phyloP scores from a whole-genome alignment of 2,888 invertebrate genomes.

The Ormyrus nitidulus region DNA sequence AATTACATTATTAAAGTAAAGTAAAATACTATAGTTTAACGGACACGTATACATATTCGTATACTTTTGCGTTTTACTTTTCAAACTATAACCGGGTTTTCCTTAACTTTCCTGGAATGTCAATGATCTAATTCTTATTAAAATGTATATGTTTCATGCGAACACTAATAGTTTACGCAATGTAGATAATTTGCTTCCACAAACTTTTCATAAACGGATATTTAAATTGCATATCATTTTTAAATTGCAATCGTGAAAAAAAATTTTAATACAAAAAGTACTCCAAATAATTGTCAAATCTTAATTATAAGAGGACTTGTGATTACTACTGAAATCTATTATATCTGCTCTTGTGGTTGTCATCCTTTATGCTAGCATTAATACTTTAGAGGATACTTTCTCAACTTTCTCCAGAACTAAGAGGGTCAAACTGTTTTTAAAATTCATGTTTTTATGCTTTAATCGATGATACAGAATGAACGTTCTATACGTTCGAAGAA shows the following conservation, averaged over 20 bases:
- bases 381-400: background rate
- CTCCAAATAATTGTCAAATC: no score
- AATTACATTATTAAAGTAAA: slow-evolving; percentile 12
- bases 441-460: background rate
- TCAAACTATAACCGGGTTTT: slow-evolving; percentile 35
- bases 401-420: slow-evolving; percentile 1
- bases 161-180: background rate
- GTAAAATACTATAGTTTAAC: slow-evolving; percentile 4
- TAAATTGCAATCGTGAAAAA: no score
- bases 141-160: background rate
- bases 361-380: no score
- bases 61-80: slow-evolving; percentile 22
- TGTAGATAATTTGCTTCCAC: no score
- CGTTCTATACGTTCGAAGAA: background rate
- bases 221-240: no score
- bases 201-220: background rate
- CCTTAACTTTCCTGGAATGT: slow-evolving; percentile 16
- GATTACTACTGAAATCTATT: no score
- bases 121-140: background rate
- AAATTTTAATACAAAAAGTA: no score
- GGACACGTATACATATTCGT: slow-evolving; percentile 22
- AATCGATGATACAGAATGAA: background rate
- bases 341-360: no score
- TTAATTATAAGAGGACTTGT: no score
- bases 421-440: slow-evolving; percentile 2